Base-by-base conservation (phyloP, 2,113 vertebrate genomes). In the Chlorodrepanis virens region DNA sequence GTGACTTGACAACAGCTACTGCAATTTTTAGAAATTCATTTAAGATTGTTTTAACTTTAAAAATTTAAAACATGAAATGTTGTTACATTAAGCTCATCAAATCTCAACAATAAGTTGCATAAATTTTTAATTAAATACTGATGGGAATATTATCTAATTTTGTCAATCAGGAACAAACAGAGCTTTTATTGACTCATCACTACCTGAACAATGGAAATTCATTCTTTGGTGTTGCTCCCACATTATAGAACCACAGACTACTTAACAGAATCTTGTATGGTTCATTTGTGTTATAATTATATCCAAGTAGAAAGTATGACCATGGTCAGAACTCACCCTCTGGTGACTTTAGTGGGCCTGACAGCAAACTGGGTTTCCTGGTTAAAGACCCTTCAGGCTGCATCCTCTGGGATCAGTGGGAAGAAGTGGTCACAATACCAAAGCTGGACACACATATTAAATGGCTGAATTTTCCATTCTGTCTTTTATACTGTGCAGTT, bases 361-460 rank as follows among this genome's bases (percentile, higher is more conserved):
- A 49, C 65, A 17, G 11, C 52, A 64, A 67, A 53, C 12, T 44
- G 13, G 57, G 4, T 56, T 71, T 83, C 53, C 50, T 70, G 29
- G 39, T 35, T 68, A 54, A 59, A 85, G 23, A 50, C 17, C 10
- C 7, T 86, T 68, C 61, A 71, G 18, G 18, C 21, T 63, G 4
- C 27, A 25, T 10, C 17, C 10, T 23, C 2, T 35, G 33, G 21
- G 27, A 64, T 42, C 68, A 52, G 18, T 29, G 24, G 49, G 25
- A 29, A 54, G 42, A 47, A 44, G 8, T 27, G n/a, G 21, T 60
- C 44, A 37, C 40, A 57, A 13, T 28, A 37, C 25, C 0, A 0
- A 52, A 61, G 44, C 1, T 72, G 40, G 42, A 54, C 3, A 13
- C 21, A 11, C 3, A 1, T 10, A 19, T 50, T 76, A 68, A 22